Evolutionary conservation across 2,888 invertebrate genomes (phyloP).

Genomic region (Eupithecia inturbata): DNA sequence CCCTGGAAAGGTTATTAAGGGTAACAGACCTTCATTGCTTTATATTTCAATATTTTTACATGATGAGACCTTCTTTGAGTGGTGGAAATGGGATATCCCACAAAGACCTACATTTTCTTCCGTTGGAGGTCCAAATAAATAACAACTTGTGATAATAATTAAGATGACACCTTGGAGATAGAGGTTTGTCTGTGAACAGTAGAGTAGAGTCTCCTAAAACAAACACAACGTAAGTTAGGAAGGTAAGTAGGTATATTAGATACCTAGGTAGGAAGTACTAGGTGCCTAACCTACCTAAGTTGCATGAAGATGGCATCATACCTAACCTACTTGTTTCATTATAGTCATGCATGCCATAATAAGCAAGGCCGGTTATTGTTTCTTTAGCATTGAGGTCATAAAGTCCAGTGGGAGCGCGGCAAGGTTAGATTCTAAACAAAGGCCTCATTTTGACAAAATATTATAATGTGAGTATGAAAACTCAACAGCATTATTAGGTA

Average conservation of each 20-base stretch:
- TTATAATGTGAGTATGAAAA: background rate
- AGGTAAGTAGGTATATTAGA: too few relatives aligned
- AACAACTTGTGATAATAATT: too few relatives aligned
- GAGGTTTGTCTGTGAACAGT: too few relatives aligned
- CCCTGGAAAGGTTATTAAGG: conserved; percentile 2
- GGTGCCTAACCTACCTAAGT: background rate
- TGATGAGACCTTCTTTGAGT: background rate
- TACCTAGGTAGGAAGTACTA: too few relatives aligned
- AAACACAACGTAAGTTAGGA: too few relatives aligned
- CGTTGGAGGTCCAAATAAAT: background rate
- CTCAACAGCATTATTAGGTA: background rate
- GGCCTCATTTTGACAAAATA: background rate
- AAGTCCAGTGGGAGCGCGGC: conserved; percentile 36
- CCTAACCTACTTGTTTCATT: conserved; percentile 29
- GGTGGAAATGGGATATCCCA: background rate
- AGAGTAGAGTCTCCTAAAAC: too few relatives aligned
- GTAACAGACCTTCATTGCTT: background rate
- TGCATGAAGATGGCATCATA: conserved; percentile 33
- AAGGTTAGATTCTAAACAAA: conserved; percentile 11
- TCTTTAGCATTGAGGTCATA: conserved; percentile 45
- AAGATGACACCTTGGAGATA: too few relatives aligned
- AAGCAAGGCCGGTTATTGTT: conserved; percentile 48
- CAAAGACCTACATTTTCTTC: too few relatives aligned
- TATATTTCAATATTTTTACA: background rate
- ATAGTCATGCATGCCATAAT: conserved; percentile 44